phyloP scores from a whole-genome alignment of 2,113 vertebrate genomes.

The Aythya baeri region DNA sequence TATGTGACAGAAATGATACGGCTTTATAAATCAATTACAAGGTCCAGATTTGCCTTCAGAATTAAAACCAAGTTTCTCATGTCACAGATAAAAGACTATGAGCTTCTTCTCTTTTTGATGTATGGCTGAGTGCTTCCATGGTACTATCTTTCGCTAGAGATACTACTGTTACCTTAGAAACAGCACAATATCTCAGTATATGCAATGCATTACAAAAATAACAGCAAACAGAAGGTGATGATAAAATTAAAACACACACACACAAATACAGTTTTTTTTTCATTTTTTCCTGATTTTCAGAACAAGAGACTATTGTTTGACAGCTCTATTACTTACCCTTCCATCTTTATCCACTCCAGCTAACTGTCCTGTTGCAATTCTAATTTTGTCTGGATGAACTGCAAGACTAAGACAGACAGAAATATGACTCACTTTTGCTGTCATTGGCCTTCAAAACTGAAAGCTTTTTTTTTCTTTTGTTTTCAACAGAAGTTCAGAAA shows the following conservation, averaged over 20 bases:
- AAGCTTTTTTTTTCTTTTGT: neutral
- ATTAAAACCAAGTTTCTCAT: neutral
- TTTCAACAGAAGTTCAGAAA: conserved; percentile 44
- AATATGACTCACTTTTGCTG: conserved; percentile 70
- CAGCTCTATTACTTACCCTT: conserved; percentile 85
- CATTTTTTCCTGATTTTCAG: conserved; percentile 45
- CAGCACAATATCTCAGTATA: neutral
- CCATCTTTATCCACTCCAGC: conserved; percentile 99
- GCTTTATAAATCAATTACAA: neutral
- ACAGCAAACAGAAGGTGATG: neutral
- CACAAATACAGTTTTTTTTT: neutral
- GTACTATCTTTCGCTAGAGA: neutral
- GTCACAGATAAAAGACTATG: neutral
- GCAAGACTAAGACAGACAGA: conserved; percentile 86
- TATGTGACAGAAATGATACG: neutral
- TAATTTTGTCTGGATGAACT: conserved; percentile 97
- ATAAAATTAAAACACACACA: neutral
- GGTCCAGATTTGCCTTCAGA: neutral
- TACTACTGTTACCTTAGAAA: neutral
- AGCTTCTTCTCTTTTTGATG: neutral
- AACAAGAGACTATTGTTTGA: conserved; percentile 52
- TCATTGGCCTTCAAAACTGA: conserved; percentile 51
- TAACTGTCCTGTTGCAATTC: conserved; percentile 97
- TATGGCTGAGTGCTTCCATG: neutral
- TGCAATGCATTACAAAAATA: neutral